phyloP scores from a whole-genome alignment of 2,888 invertebrate genomes.

The Urechis unicinctus region DNA sequence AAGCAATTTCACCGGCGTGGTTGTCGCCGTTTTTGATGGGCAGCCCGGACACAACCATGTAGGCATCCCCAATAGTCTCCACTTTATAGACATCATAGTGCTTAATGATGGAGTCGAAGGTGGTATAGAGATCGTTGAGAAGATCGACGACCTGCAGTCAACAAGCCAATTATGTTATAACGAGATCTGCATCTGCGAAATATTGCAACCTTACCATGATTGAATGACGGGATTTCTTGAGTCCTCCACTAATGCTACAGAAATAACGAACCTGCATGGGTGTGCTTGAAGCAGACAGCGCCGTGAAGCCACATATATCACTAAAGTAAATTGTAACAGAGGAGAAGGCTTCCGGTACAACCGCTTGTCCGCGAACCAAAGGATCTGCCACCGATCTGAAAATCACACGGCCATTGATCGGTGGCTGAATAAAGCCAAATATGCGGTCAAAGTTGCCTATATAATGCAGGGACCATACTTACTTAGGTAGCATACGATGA shows the following conservation, averaged over 20 bases:
- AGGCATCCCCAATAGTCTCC: conserved; percentile 34
- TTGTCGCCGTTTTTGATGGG: conserved; percentile 39
- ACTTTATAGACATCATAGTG: conserved; percentile 90
- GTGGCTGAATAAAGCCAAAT: not conserved
- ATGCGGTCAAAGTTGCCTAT: not conserved
- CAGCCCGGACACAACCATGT: conserved; percentile 28
- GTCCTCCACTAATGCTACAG: no score
- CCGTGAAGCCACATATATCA: conserved; percentile 76
- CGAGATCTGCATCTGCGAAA: no score
- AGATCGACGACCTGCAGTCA: conserved; percentile 72
- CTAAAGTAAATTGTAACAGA: conserved; percentile 91
- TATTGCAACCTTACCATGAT: no score
- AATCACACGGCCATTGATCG: not conserved
- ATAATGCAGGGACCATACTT: no score
- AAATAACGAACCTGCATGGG: conserved; percentile 26
- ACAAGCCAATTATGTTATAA: not conserved
- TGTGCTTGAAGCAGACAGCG: conserved; percentile 82
- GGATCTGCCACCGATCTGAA: conserved; percentile 66
- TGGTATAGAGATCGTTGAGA: conserved; percentile 79
- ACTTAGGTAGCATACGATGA: conserved; percentile 47
- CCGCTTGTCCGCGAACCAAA: conserved; percentile 78
- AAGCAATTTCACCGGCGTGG: conserved; percentile 48
- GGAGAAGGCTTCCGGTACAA: conserved; percentile 83
- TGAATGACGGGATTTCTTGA: not conserved
- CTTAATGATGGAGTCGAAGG: conserved; percentile 80